These are phyloP conservation scores for Microplitis mediator DNA, from an alignment of 1,140 invertebrate genomes.

Conservation along the genomic window DNA sequence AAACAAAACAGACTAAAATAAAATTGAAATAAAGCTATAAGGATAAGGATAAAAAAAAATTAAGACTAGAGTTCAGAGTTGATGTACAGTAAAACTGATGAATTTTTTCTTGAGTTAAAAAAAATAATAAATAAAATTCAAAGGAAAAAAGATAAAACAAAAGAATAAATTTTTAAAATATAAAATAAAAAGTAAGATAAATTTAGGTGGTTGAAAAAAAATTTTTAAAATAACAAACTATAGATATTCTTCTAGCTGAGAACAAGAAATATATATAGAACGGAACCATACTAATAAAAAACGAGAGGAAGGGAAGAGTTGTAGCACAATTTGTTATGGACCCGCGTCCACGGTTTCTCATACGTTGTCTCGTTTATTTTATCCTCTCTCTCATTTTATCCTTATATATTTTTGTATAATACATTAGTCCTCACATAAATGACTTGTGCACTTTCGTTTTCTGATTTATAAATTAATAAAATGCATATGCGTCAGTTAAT, in stretches of 20 bases:
- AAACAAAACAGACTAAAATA: constrained; percentile 1
- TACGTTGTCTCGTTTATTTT: constrained; percentile 10
- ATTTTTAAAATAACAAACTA: not conserved
- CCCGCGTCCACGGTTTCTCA: constrained; percentile 22
- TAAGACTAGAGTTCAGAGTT: too few relatives aligned
- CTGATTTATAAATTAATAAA: too few relatives aligned
- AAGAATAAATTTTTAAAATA: not conserved
- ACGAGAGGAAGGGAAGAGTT: constrained; percentile 37
- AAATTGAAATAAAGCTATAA: constrained; percentile 1
- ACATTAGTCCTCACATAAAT: not conserved
- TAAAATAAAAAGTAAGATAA: not conserved
- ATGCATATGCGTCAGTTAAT: not conserved
- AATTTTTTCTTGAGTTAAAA: not conserved
- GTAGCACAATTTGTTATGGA: constrained; percentile 45
- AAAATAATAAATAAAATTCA: not conserved
- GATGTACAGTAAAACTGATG: not conserved
- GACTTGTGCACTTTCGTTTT: too few relatives aligned
- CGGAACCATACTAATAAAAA: constrained; percentile 28
- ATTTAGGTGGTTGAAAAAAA: not conserved
- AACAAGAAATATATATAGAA: not conserved
- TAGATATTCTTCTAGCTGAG: constrained; percentile 1
- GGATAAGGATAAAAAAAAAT: not conserved
- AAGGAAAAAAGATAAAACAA: not conserved
- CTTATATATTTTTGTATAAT: constrained; percentile 10
- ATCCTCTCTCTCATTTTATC: constrained; percentile 4